Evolutionary conservation across 1,140 invertebrate genomes (phyloP).

Genomic region (Apolygus lucorum): DNA sequence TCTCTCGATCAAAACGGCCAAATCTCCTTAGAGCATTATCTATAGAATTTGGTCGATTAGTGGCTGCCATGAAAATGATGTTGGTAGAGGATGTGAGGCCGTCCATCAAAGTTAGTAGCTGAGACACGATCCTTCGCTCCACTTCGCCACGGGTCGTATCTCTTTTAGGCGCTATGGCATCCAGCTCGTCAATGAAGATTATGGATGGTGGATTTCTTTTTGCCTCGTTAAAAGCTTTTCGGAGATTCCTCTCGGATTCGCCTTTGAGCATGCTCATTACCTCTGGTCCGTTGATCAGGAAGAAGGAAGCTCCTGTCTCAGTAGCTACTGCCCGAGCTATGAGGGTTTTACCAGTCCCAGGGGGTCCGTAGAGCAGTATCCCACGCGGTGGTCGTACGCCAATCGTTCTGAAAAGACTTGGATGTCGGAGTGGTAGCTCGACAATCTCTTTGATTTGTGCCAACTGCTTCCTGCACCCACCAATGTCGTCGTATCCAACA

Average conservation of each 20-base stretch:
- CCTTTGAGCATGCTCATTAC: slow-evolving; percentile 99
- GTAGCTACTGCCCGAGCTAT: slow-evolving; percentile 98
- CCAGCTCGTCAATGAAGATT: slow-evolving; percentile 99
- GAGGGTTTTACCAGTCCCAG: slow-evolving; percentile 93
- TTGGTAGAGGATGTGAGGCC: slow-evolving; percentile 97
- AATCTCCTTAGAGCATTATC: slow-evolving; percentile 95
- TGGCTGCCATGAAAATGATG: slow-evolving; percentile 99
- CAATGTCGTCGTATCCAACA: slow-evolving; percentile 98
- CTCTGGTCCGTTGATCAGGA: slow-evolving; percentile 98
- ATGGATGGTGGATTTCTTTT: slow-evolving; percentile 99
- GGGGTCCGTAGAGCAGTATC: slow-evolving; percentile 94
- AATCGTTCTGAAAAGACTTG: slow-evolving; percentile 94
- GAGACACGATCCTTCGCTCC: slow-evolving; percentile 96
- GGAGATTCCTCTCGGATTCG: slow-evolving; percentile 93
- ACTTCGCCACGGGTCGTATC: slow-evolving; percentile 99
- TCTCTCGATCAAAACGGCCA: slow-evolving; percentile 97
- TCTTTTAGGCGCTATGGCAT: slow-evolving; percentile 99
- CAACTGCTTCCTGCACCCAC: slow-evolving; percentile 95
- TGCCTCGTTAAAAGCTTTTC: slow-evolving; percentile 98
- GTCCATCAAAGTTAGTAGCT: slow-evolving; percentile 97
- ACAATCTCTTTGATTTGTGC: slow-evolving; percentile 99
- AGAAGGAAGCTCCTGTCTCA: slow-evolving; percentile 99
- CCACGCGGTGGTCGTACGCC: slow-evolving; percentile 92
- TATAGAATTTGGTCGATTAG: slow-evolving; percentile 97
- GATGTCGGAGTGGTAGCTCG: slow-evolving; percentile 93